Base-by-base conservation (phyloP, 1,140 invertebrate species). In the Proales similis region DNA sequence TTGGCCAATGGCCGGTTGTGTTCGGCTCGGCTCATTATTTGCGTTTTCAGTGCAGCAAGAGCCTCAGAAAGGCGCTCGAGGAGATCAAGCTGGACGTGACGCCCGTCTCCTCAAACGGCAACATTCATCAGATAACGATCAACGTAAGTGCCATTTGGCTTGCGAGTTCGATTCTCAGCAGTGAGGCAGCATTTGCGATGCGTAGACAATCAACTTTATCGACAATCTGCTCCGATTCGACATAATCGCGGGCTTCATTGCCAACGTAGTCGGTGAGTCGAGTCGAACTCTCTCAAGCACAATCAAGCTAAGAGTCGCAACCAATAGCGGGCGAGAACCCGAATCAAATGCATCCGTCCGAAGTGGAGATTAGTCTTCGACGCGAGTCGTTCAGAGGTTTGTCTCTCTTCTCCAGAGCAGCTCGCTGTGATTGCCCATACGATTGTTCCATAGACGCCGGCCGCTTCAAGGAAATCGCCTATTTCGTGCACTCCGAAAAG, bases 201-300 rank as follows among this genome's bases (percentile, higher is more conserved):
- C 14, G 9, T 36, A 36, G 38, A 42, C 51, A n/a, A 30, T 57
- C 5, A 42, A 22, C 20, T 57, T 22, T 57, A 42, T 42, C 20
- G 11, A 26, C 6, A 57, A 57, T 57, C n/a, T 57, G 9, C 36
- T 57, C 17, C 51, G 36, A n/a, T 57, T 57, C 45, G 51, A 57
- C 45, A 42, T 57, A 57, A 57, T 57, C 5, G 51, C 51, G 26
- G 51, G 51, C 19, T 57, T 57, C 45, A 57, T 57, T 26, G 39
- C 51, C 27, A 57, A 42, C 32, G 51, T 57, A 19, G 51, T 57
- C 17, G 51, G n/a, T n/a, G n/a, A n/a, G n/a, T n/a, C n/a, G n/a
- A n/a, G n/a, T n/a, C n/a, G n/a, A n/a, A n/a, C n/a, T n/a, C n/a
- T n/a, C n/a, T n/a, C n/a, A n/a, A n/a, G n/a, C n/a, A n/a, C n/a